Conservation (phyloP, 2,888 invertebrate genomes). For the Lycophotia porphyrea region DNA sequence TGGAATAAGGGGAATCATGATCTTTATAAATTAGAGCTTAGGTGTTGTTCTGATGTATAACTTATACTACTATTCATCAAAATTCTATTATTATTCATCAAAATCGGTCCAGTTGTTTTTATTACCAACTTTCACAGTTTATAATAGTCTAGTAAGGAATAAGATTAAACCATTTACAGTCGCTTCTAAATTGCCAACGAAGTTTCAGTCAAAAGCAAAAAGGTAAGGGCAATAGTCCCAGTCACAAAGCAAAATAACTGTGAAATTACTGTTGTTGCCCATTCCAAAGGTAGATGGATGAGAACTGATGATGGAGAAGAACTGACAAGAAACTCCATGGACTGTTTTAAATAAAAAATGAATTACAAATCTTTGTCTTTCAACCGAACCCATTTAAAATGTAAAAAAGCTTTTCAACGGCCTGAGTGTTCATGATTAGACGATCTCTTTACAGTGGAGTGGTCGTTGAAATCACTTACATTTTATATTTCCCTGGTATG, state of each 20-base stretch:
- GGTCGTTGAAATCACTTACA: conserved; percentile 27
- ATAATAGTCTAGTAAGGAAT: too few relatives aligned
- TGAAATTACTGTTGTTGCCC: not conserved
- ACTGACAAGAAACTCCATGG: not conserved
- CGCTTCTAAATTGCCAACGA: too few relatives aligned
- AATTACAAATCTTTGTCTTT: not conserved
- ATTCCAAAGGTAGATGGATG: not conserved
- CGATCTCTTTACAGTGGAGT: conserved; percentile 24
- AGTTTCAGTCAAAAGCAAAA: not conserved
- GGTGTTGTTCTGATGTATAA: too few relatives aligned
- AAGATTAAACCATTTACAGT: too few relatives aligned
- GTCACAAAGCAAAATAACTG: too few relatives aligned
- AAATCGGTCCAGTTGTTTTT: too few relatives aligned
- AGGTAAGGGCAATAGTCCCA: not conserved
- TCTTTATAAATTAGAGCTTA: too few relatives aligned
- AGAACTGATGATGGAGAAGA: not conserved
- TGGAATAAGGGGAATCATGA: too few relatives aligned
- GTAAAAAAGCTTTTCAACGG: conserved; percentile 21
- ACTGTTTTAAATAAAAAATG: not conserved
- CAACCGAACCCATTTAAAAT: conserved; percentile 14
- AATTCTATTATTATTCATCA: too few relatives aligned
- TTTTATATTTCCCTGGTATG: conserved; percentile 4
- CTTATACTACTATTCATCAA: too few relatives aligned
- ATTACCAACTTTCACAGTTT: too few relatives aligned
- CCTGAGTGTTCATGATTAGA: conserved; percentile 30